These are phyloP conservation scores for Sarcoramphus papa DNA, from an alignment of 2,797 vertebrate genomes.

Conservation along the genomic window DNA sequence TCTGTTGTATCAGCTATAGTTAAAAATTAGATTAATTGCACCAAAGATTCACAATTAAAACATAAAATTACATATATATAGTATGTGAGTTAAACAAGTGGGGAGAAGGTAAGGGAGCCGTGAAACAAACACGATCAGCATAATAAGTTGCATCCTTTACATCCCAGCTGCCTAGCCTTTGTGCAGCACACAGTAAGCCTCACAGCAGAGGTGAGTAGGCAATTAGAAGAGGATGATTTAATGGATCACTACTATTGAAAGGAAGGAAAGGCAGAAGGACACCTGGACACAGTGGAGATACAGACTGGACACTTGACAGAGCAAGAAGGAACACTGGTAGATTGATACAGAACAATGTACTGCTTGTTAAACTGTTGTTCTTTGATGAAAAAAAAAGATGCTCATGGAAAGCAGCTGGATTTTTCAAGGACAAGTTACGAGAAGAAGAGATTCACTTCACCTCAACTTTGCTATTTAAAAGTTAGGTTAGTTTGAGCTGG, in stretches of 20 bases:
- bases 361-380: not conserved
- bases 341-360: not conserved
- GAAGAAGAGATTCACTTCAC: not conserved
- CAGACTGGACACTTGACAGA: not conserved
- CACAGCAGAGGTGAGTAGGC: not conserved
- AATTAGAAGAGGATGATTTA: not conserved
- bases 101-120: not conserved
- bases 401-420: not conserved
- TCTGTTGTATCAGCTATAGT: not conserved
- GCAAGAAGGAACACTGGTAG: not conserved
- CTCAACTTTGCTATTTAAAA: not conserved
- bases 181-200: not conserved
- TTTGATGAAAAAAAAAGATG: not conserved
- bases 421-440: not conserved
- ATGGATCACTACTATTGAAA: not conserved
- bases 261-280: not conserved
- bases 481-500: not conserved
- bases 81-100: not conserved
- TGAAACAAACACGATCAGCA: not conserved
- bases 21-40: not conserved
- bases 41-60: not conserved
- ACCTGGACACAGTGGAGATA: not conserved
- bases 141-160: not conserved
- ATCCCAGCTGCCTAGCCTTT: not conserved
- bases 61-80: not conserved